Conservation (phyloP, 2,888 invertebrate species). For the Melanchra persicariae region DNA sequence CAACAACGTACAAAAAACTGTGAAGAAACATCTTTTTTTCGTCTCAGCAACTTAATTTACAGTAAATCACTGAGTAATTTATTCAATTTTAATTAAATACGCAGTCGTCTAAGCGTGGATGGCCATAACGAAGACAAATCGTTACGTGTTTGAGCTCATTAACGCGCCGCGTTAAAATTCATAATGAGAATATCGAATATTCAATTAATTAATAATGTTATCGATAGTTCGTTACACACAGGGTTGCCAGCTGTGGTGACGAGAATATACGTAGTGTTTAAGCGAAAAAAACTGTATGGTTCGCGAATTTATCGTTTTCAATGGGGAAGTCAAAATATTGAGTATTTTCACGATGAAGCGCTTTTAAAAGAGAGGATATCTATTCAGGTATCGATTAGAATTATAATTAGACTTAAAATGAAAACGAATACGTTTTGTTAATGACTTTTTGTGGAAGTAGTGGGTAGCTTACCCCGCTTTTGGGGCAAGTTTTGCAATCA, state of each 20-base stretch:
- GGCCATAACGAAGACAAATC: conserved; percentile 86
- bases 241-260: conserved; percentile 51
- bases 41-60: conserved; percentile 73
- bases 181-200: conserved; percentile 85
- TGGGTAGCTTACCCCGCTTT: too few species aligned
- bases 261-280: background rate
- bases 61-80: conserved; percentile 80
- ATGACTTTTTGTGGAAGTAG: too few species aligned
- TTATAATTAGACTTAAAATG: too few species aligned
- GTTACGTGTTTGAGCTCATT: conserved; percentile 81
- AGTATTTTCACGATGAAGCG: too few species aligned
- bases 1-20: conserved; percentile 36
- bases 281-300: background rate
- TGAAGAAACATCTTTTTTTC: conserved; percentile 54
- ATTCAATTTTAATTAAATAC: conserved; percentile 81
- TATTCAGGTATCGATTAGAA: too few species aligned
- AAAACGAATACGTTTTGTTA: too few species aligned
- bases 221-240: conserved; percentile 70
- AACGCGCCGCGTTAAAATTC: conserved; percentile 85
- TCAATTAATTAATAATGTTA: conserved; percentile 86
- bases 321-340: too few species aligned
- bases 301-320: too few species aligned
- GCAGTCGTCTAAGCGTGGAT: conserved; percentile 75
- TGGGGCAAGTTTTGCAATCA: too few species aligned
- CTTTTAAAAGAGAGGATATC: too few species aligned